Percentiles rank a stretch among this genome's conserved stretches.
Evolutionary conservation across 2,888 invertebrate species (phyloP).

Genomic region (Eupeodes luniger): DNA sequence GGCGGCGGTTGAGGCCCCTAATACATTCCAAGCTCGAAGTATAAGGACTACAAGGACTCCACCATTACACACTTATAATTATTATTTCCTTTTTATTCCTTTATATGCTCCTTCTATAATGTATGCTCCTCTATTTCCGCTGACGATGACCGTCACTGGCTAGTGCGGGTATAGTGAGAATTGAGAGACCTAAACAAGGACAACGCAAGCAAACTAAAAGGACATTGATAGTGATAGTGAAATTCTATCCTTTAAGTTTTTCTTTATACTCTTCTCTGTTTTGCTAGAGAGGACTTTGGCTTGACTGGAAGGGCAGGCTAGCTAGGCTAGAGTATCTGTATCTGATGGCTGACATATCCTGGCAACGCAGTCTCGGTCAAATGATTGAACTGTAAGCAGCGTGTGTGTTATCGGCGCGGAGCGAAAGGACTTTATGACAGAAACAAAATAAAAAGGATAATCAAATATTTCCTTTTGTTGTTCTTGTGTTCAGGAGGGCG

Average conservation of each 20-base stretch:
- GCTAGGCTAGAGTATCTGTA: slow-evolving; percentile 29
- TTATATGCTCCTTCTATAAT: slow-evolving; percentile 29
- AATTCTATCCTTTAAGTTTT: slow-evolving; percentile 63
- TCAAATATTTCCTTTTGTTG: neutral
- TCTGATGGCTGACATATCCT: slow-evolving; percentile 54
- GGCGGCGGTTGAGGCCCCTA: no score
- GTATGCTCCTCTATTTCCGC: slow-evolving; percentile 29
- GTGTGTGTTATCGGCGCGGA: slow-evolving; percentile 35
- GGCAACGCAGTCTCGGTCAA: slow-evolving; percentile 73
- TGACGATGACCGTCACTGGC: slow-evolving; percentile 36
- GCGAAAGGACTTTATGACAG: slow-evolving; percentile 28
- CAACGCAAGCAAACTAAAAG: slow-evolving; percentile 26
- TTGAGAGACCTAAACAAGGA: slow-evolving; percentile 21
- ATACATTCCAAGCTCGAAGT: neutral
- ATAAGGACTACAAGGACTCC: slow-evolving; percentile 3
- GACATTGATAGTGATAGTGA: slow-evolving; percentile 71
- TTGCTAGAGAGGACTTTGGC: slow-evolving; percentile 52
- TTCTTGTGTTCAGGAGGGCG: neutral
- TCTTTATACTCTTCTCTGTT: slow-evolving; percentile 33
- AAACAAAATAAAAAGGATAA: slow-evolving; percentile 11
- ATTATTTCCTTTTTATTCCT: slow-evolving; percentile 28
- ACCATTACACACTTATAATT: slow-evolving; percentile 60
- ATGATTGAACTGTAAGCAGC: slow-evolving; percentile 68
- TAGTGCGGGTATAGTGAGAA: slow-evolving; percentile 1
- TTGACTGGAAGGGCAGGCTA: slow-evolving; percentile 8